A percentile compares a stretch with the other conserved stretches of the same genome.
phyloP scores from a whole-genome alignment of 1,140 invertebrate genomes.

The Teleopsis dalmanni region DNA sequence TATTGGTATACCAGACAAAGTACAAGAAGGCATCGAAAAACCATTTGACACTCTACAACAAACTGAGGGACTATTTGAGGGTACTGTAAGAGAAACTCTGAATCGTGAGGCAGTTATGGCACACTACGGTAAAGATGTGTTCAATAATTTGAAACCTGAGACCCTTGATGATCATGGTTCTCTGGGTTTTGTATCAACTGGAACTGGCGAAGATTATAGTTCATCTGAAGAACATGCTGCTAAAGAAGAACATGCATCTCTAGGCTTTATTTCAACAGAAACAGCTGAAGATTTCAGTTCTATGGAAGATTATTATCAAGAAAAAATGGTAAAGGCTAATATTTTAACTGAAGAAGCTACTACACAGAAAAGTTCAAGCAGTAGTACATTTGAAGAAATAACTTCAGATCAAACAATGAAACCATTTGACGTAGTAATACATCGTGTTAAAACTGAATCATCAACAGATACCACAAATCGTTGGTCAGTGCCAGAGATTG shows the following conservation, averaged over 20 bases:
- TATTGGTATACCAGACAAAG: conserved; percentile 12
- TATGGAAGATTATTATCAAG: conserved; percentile 39
- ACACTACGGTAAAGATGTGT: conserved; percentile 28
- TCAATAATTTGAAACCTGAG: conserved; percentile 17
- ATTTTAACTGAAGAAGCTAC: conserved; percentile 21
- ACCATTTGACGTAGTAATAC: conserved; percentile 33
- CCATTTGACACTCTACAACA: conserved; percentile 17
- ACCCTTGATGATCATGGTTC: conserved; percentile 27
- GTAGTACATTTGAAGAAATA: conserved; percentile 15
- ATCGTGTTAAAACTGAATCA: conserved; percentile 50
- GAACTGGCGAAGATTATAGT: conserved; percentile 34
- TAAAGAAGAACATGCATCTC: conserved; percentile 33
- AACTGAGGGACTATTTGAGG: conserved; percentile 18
- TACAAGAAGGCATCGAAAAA: conserved; percentile 22
- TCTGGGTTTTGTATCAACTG: conserved; percentile 34
- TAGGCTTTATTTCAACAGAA: conserved; percentile 37
- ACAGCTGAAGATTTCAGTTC: conserved; percentile 39
- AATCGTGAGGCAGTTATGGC: conserved; percentile 34
- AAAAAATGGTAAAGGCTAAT: conserved; percentile 27
- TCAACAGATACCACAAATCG: conserved; percentile 49
- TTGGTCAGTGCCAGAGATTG: conserved; percentile 59
- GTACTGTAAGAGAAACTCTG: conserved; percentile 28
- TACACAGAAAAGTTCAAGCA: background rate
- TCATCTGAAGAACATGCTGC: conserved; percentile 33
- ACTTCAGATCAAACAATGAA: conserved; percentile 30